phyloP scores from a whole-genome alignment of 2,888 invertebrate genomes.

The Caenorhabditis panamensis region DNA sequence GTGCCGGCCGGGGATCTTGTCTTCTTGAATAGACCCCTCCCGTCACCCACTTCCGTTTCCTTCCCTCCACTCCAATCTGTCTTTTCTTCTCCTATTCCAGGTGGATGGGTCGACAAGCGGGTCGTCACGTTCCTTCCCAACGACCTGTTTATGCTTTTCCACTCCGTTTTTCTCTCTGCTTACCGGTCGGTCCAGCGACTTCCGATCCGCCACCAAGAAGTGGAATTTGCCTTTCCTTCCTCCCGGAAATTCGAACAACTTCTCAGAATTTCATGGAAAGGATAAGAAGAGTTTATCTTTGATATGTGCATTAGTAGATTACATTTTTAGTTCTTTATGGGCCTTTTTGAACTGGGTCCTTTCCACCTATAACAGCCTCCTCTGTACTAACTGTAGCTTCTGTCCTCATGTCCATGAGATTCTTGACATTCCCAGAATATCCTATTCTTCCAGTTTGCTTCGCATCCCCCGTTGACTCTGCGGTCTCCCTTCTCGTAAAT shows the following conservation, averaged over 20 bases:
- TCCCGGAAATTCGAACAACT: constrained; percentile 15
- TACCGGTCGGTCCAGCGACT: constrained; percentile 3
- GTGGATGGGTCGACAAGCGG: constrained; percentile 43
- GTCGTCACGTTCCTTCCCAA: constrained; percentile 19
- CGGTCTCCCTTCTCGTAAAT: constrained; percentile 26
- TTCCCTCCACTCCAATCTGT: constrained; percentile 4
- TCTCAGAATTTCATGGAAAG: background rate
- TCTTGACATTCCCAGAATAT: constrained; percentile 7
- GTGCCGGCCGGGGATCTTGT: constrained; percentile 45
- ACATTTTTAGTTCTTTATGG: too few relatives aligned
- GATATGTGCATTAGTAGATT: background rate
- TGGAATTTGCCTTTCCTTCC: background rate
- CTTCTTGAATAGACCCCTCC: constrained; percentile 34
- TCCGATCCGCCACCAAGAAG: constrained; percentile 9
- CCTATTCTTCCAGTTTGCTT: constrained; percentile 14
- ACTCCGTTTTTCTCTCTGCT: background rate
- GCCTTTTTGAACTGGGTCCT: too few relatives aligned
- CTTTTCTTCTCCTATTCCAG: constrained; percentile 39
- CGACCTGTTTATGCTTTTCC: background rate
- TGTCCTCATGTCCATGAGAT: too few relatives aligned
- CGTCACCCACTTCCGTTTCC: constrained; percentile 29
- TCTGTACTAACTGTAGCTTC: too few relatives aligned
- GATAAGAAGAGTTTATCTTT: background rate
- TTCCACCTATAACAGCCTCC: too few relatives aligned
- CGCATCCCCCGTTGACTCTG: background rate